Base-by-base conservation (phyloP, 2,888 invertebrate species). In the Apotomis turbidana region DNA sequence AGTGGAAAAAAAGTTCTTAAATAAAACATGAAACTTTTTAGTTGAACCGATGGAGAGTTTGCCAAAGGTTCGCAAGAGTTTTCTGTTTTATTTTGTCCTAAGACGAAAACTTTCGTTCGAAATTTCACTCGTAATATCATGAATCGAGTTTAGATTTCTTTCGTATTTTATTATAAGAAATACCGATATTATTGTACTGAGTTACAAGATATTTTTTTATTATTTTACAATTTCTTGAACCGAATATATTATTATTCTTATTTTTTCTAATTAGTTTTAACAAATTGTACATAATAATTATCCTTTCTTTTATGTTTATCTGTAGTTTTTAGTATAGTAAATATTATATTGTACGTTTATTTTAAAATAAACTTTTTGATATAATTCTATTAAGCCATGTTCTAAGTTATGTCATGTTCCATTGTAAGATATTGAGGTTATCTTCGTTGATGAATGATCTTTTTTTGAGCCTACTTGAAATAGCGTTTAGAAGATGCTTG, bases 1-100 rank as follows among this genome's bases (percentile, higher is more conserved):
- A 52, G 62, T 52, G 52, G 36, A 63, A 52, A 8, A 52, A 5
- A 57, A 36, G 13, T 51, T n/a, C 52, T 63, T n/a, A 63, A 52
- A 51, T 5, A 51, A 51, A 52, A 63, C 36, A 3, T 13, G 51
- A 38, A 41, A 36, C 36, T 63, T 13, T 44, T 8, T 38, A 62
- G 62, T 38, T 41, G 38, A 52, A 52, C 38, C 36, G 51, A 38
- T 38, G 38, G n/a, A 52, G 52, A 38, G 3, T 38, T 63, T 41
- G 62, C 13, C 36, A 38, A 38, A 13, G 36, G 38, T 38, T 52
- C 27, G 27, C 27, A 27, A 13, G 13, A 63, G 13, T 36, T 52
- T n/a, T 12, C 36, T 38, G n/a, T 8, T 9, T 3, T 12, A 36
- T 62, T 5, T 63, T 38, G 8, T 52, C 38, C n/a, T 5, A 10